Evolutionary conservation across 1,140 invertebrate species (phyloP), one percentile per base, ranked within the genome.

Genomic region (Globodera ellingtonae): DNA sequence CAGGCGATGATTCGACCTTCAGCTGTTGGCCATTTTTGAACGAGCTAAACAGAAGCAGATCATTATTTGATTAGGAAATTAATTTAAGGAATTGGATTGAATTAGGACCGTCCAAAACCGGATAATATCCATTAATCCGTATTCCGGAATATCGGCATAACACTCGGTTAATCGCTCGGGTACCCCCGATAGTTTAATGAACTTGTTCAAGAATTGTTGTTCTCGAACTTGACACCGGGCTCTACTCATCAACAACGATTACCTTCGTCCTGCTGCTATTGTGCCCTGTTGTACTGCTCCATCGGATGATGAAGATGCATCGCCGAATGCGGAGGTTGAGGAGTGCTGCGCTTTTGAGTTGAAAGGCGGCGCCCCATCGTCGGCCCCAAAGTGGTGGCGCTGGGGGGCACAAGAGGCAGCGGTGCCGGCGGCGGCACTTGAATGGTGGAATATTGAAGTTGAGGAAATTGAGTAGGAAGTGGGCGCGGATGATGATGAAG

Each of bases 391-490:
- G 56, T 18, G 56, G 56, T 18, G 15, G 15, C 6, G 56, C 5
- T 15, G 15, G 13, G 10, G 56, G 56, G 18, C 56, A 62, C 67
- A 70, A 70, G 66, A 8, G 35, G 13, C 24, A 44, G 67, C n/a
- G 35, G 35, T 70, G 67, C 67, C 24, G 35, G 21, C 67, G 24
- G 67, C 67, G 66, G 66, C 66, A 70, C 67, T 70, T 70, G 67
- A 70, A 70, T 70, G 67, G 67, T 47, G 56, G 18, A 62, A 62
- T 62, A 62, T 10, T 18, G 56, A 62, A 62, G 56, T 62, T 62
- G 52, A 52, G 15, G 52, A 52, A 52, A 52, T 52, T 52, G 56
- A 62, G 56, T 62, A 62, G 56, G 13, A 62, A 62, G 56, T 62
- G 56, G 56, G 13, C 6, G 56, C 10, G 6, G 15, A 62, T 18